These are phyloP conservation scores for Pseudopipra pipra DNA, from an alignment of 2,113 vertebrate species.

Conservation along the genomic window DNA sequence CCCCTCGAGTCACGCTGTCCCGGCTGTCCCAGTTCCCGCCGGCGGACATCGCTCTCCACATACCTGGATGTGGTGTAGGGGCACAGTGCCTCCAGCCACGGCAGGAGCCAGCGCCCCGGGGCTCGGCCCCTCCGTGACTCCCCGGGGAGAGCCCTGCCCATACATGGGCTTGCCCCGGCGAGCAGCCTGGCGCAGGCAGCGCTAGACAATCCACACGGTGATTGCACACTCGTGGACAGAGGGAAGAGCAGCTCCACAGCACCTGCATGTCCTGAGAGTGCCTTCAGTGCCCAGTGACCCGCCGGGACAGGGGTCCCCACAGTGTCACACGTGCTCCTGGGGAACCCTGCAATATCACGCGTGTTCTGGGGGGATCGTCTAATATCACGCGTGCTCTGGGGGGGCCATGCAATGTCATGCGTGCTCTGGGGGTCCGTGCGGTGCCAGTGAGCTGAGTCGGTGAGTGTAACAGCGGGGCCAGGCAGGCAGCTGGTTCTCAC, in stretches of 20 bases:
- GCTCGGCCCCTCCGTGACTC: background rate
- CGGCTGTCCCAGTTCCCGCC: background rate
- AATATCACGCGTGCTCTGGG: background rate
- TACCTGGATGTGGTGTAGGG: background rate
- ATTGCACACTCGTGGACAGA: background rate
- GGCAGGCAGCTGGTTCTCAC: background rate
- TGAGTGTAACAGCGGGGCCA: background rate
- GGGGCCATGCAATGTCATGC: fast-evolving
- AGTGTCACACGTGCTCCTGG: background rate
- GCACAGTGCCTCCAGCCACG: fast-evolving
- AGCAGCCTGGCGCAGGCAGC: background rate
- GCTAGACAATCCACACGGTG: fast-evolving
- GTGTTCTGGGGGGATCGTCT: no score
- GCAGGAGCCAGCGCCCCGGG: background rate
- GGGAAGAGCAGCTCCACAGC: background rate
- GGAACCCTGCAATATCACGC: fast-evolving
- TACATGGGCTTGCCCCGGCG: fast-evolving
- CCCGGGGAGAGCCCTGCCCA: fast-evolving
- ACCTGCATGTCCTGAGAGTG: fast-evolving
- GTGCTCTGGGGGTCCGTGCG: no score
- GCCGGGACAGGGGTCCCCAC: background rate
- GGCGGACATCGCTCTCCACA: background rate
- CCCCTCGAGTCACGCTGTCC: background rate
- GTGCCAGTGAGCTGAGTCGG: background rate
- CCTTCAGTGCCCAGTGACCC: background rate